Evolutionary conservation across 2,888 invertebrate species (phyloP), one percentile per base, ranked within the genome.

Genomic region (Latrodectus hesperus): DNA sequence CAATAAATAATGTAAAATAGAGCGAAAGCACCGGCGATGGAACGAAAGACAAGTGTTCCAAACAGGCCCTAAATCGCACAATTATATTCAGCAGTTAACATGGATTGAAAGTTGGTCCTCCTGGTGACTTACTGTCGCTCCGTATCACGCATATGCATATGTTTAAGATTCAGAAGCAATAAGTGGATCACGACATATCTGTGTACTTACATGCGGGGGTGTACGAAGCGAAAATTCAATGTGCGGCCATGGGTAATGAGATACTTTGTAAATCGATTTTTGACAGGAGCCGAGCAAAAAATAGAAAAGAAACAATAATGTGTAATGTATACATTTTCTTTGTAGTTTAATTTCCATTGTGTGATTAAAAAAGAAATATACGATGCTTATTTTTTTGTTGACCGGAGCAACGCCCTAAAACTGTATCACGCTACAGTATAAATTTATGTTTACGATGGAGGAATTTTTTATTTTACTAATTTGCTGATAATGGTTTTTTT

Each of bases 191-290:
- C 81, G 86, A 72, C 60, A 81, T 82, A 73, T 64, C n/a, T 86
- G 86, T 86, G 86, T 86, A 86, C 86, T 64, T 76, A 81, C 67
- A 76, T 72, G 81, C 81, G 86, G 81, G 86, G 86, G 81, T 73
- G 86, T 81, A 67, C 65, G 14, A 22, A 22, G 67, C 17, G 17
- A 53, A 78, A 75, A 81, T 75, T 79, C 76, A 64, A 77, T 76
- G 76, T 60, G 38, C 53, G 55, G 49, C 51, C n/a, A n/a, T 10
- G 71, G 65, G 72, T 87, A 87, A 87, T 87, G 86, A 81, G 76
- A 87, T 87, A 81, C 81, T 87, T 86, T 87, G 81, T 82, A 87
- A 82, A 87, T 87, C 86, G 86, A 87, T 87, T 81, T 82, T 52
- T 84, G 71, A 87, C 76, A 51, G 72, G 86, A 77, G 22, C 6